Evolutionary conservation across 1,140 invertebrate species (phyloP), one percentile per base, ranked within the genome.

Genomic region (Galendromus occidentalis): DNA sequence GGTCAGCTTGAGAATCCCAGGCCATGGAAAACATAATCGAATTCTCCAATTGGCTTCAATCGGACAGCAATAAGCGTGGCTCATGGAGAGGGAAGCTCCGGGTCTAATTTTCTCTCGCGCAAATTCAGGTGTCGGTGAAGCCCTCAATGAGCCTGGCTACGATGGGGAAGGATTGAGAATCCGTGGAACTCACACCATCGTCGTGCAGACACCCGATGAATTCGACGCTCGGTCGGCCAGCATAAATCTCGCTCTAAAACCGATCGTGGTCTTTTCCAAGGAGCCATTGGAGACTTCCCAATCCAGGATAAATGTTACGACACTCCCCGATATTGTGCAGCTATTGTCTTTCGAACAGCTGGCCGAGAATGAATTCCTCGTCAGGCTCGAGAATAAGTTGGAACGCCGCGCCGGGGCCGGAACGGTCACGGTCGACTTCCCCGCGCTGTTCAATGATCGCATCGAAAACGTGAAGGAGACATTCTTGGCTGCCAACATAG

Each of bases 91-190:
- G 42, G 12, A 44, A 44, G 18, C n/a, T 44, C n/a, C 42, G 42
- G 12, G 18, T 44, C n/a, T n/a, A 28, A 47, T 22, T 4, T 47
- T 28, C 7, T 20, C 28, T 47, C 18, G 18, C 4, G 28, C 4
- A 7, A 47, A 47, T 59, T 17, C 51, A 59, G 93, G 93, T 5
- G 91, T 97, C 0, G 85, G 79, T 0, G 92, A 98, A 79, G 81
- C 91, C 0, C 75, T 98, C 0, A 89, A 96, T 73, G 94, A 98
- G 77, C 81, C 80, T 1, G 89, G 70, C 0, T 83, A 77, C 69
- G 71, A 72, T 65, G 76, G 85, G 0, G 73, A 79, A 69, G 90
- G 92, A 1, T 76, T 97, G 7, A 83, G 94, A 1, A 84, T 83
- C 0, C 79, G 85, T 70, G 93, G 92, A 42, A 82, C 78, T 29